Conservation (phyloP, 2,888 invertebrate species). For the Ernsta delagoae region DNA sequence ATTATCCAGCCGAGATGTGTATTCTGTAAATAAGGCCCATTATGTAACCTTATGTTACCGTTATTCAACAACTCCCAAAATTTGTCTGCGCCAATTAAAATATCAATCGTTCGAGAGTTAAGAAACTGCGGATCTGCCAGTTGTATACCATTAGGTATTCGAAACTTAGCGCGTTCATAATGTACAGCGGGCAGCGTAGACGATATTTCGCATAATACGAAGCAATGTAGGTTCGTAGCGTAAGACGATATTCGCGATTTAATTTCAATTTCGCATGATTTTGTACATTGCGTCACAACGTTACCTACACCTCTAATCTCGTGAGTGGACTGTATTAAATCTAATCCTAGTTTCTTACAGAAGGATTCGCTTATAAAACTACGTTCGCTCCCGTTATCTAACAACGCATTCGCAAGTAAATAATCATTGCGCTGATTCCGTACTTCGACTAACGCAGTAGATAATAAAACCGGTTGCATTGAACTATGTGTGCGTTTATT, state of each 20-base stretch:
- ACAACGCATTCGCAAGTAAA: constrained; percentile 8
- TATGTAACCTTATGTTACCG: constrained; percentile 38
- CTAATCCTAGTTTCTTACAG: not conserved
- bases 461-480: constrained; percentile 1
- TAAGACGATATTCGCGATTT: constrained; percentile 25
- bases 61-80: constrained; percentile 43
- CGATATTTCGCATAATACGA: not conserved
- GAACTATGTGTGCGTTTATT: constrained; percentile 7
- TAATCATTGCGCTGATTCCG: not conserved
- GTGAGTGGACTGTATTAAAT: constrained; percentile 45
- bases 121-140: constrained; percentile 7
- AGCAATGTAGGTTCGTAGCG: not conserved
- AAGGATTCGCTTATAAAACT: constrained; percentile 12
- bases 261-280: constrained; percentile 40
- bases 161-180: not conserved
- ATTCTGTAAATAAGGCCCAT: constrained; percentile 43
- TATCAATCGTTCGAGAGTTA: not conserved
- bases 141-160: not conserved
- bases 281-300: constrained; percentile 38
- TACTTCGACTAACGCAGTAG: constrained; percentile 4
- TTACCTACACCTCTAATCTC: constrained; percentile 42
- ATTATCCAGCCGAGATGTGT: constrained; percentile 45
- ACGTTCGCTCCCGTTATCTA: constrained; percentile 5
- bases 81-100: constrained; percentile 41
- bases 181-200: not conserved